Evolutionary conservation across 2,113 vertebrate genomes (phyloP).

Genomic region (Agelaius tricolor): DNA sequence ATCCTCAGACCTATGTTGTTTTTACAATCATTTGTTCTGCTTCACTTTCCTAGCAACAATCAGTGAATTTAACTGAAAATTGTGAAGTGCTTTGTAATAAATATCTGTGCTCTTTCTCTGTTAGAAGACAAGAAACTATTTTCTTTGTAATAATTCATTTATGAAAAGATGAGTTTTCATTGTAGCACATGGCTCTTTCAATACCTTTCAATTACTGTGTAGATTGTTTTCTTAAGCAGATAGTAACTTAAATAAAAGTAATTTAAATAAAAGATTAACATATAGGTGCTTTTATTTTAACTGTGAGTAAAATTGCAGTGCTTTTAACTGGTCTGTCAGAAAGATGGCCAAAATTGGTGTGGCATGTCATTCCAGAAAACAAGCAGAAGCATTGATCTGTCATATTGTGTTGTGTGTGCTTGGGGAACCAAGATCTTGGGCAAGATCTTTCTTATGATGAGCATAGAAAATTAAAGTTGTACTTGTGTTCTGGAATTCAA

Average conservation of each 20-base stretch:
- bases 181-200: background rate
- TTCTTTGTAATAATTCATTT: background rate
- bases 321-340: background rate
- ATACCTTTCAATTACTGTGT: background rate
- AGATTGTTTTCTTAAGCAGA: background rate
- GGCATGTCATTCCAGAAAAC: background rate
- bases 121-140: background rate
- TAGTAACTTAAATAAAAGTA: background rate
- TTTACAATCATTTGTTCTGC: background rate
- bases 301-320: background rate
- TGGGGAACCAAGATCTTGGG: background rate
- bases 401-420: background rate
- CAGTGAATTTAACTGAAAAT: background rate
- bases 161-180: background rate
- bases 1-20: background rate
- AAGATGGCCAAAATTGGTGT: background rate
- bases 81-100: background rate
- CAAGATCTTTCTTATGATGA: background rate
- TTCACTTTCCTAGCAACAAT: background rate
- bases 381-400: background rate
- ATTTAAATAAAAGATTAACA: background rate
- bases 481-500: background rate
- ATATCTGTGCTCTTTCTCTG: background rate
- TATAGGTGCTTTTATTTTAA: background rate
- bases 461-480: background rate